phyloP scores from a whole-genome alignment of 2,797 vertebrate genomes.

The Florisuga fusca region DNA sequence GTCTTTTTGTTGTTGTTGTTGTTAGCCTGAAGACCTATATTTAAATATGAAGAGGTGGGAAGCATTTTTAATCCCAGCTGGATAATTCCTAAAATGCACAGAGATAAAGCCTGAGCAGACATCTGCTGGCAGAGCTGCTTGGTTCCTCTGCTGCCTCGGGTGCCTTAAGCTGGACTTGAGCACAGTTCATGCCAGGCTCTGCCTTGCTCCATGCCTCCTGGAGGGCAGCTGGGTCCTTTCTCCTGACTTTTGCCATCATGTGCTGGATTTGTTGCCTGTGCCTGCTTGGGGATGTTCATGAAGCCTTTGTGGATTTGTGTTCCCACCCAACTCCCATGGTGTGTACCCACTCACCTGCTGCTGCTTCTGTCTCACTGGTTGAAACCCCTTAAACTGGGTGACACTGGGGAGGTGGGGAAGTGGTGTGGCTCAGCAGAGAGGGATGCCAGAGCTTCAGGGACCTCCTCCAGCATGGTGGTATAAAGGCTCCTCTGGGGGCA shows the following conservation, averaged over 20 bases:
- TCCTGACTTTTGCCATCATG: background rate
- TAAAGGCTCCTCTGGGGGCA: background rate
- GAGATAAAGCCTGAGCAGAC: background rate
- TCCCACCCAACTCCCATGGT: fast-evolving
- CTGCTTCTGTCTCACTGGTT: background rate
- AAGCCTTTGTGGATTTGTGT: background rate
- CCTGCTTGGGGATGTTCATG: background rate
- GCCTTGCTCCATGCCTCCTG: background rate
- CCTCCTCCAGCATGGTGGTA: fast-evolving
- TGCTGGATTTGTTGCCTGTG: background rate
- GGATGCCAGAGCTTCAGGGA: background rate
- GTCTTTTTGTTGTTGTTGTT: background rate
- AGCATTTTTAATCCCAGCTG: conserved; percentile 7
- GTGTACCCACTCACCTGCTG: background rate
- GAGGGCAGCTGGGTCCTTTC: fast-evolving
- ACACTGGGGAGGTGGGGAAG: background rate
- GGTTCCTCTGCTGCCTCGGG: background rate
- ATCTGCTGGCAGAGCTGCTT: background rate
- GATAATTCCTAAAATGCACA: conserved; percentile 33
- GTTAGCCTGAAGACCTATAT: conserved; percentile 48
- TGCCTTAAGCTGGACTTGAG: background rate
- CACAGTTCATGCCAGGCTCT: background rate
- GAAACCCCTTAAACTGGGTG: fast-evolving
- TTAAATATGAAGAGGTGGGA: conserved; percentile 38
- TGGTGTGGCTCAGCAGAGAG: background rate